Percentiles rank a stretch among this genome's conserved stretches.
Evolutionary conservation across 2,113 vertebrate genomes (phyloP).

Genomic region (Nothocercus nigrocapillus): DNA sequence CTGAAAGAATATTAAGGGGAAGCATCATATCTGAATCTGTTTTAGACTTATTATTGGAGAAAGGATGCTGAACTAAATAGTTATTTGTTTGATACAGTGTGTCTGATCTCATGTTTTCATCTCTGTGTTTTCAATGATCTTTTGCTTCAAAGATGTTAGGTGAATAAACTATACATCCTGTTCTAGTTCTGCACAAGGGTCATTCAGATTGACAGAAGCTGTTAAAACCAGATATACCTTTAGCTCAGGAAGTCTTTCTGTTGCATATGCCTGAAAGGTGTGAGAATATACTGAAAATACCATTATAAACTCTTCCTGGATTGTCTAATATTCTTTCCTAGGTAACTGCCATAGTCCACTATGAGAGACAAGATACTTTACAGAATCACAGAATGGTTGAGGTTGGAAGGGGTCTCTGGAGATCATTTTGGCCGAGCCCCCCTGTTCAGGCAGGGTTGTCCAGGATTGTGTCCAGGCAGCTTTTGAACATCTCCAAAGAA

Average conservation of each 20-base stretch:
- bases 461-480: too few relatives aligned
- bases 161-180: background rate
- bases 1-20: background rate
- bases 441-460: too few relatives aligned
- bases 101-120: background rate
- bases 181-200: background rate
- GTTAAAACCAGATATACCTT: background rate
- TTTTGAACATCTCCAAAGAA: too few relatives aligned
- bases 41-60: background rate
- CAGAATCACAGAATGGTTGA: too few relatives aligned
- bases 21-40: background rate
- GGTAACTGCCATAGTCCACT: background rate
- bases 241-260: background rate
- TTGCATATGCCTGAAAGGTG: background rate
- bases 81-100: background rate
- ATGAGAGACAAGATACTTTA: background rate
- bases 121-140: background rate
- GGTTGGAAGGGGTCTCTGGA: too few relatives aligned
- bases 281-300: background rate
- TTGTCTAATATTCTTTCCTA: background rate
- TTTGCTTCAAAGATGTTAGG: background rate
- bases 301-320: background rate
- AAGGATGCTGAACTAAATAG: background rate
- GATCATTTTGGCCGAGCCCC: too few relatives aligned
- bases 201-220: background rate